Percentiles rank a stretch among this genome's conserved stretches.
These are phyloP conservation scores for Sinosuthora webbiana DNA, from an alignment of 2,113 vertebrate genomes.

Conservation along the genomic window DNA sequence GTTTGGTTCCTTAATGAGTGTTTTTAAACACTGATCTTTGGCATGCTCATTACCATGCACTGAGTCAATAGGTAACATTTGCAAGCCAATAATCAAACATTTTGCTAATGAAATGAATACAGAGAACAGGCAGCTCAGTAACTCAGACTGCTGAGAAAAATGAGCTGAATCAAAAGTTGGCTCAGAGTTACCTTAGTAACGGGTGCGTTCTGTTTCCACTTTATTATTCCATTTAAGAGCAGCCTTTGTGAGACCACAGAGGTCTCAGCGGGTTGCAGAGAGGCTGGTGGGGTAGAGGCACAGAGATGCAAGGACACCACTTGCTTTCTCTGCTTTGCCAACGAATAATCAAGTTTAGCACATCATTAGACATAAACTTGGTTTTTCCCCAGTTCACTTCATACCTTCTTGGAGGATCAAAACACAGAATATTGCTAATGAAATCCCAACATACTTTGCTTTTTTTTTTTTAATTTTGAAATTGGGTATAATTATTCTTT, in stretches of 20 bases:
- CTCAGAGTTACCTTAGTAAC: slow-evolving; percentile 74
- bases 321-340: slow-evolving; percentile 58
- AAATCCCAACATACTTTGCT: background rate
- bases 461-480: background rate
- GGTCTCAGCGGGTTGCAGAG: slow-evolving; percentile 31
- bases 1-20: slow-evolving; percentile 2
- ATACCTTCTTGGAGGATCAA: background rate
- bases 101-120: slow-evolving; percentile 45
- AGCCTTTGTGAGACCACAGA: slow-evolving; percentile 34
- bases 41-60: background rate
- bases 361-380: background rate
- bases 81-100: slow-evolving; percentile 24
- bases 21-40: slow-evolving; percentile 45
- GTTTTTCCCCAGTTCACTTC: slow-evolving; percentile 27
- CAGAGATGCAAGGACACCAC: slow-evolving; percentile 33
- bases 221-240: background rate
- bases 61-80: slow-evolving; percentile 47
- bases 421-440: slow-evolving; percentile 4
- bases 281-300: slow-evolving; percentile 35
- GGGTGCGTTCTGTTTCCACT: background rate
- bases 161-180: background rate
- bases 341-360: slow-evolving; percentile 36
- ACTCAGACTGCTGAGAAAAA: background rate
- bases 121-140: slow-evolving; percentile 30
- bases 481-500: background rate